Base-by-base conservation (phyloP, 1,140 invertebrate genomes). In the Trachelipus rathkii region DNA sequence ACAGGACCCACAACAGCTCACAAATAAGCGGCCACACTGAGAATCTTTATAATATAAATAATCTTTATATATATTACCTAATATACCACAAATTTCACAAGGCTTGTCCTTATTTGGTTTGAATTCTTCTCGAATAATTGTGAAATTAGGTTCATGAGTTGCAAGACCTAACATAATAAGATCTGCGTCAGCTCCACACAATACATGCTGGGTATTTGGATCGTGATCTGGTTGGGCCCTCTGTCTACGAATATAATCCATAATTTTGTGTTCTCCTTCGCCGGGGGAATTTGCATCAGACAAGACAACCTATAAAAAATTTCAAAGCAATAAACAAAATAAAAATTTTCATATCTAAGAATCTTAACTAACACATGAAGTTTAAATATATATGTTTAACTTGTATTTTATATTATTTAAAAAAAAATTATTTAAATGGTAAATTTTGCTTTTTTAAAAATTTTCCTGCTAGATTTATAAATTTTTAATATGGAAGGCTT, bases 201-300 rank as follows among this genome's bases (percentile, higher is more conserved):
- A 85, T 80, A 96, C 96, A 86, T 99, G 98, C 78, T 95, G 92
- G 0, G 97, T 99, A 84, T 99, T 99, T 0, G 97, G 95, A 86
- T 99, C 94, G 86, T 99, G 96, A 86, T 95, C 91, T 0, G 95
- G 95, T 45, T 80, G 82, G 91, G 91, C 90, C 88, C 96, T 90
- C 86, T 99, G 97, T 82, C 90, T 91, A n/a, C 97, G 88, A 81
- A 99, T 97, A 85, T 91, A 99, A 86, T 99, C 96, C 97, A 99
- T 99, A 82, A 99, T 99, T 87, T 99, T 99, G 84, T 99, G 97
- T 86, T 99, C 97, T 23, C 97, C 97, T 87, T 99, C 97, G 21
- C 97, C 97, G 13, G 97, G 97, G 10, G 96, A 95, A 89, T 97
- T 99, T 0, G 98, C 97, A 88, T 99, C 97, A 11, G 96, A 99